Percentiles rank a stretch among this genome's conserved stretches.
phyloP scores from a whole-genome alignment of 2,888 invertebrate genomes.

The Dioctria rufipes region DNA sequence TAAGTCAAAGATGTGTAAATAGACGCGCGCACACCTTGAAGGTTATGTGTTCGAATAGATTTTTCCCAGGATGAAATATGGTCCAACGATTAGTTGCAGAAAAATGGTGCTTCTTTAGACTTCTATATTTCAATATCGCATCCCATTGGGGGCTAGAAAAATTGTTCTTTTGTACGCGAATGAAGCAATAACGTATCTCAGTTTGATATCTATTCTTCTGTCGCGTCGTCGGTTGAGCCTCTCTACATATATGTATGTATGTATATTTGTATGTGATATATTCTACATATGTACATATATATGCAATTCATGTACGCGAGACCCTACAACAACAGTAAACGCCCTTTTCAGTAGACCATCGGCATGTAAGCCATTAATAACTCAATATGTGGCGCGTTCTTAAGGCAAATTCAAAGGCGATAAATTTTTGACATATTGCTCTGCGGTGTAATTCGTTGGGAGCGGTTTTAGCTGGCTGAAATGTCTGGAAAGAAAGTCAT shows the following conservation, averaged over 20 bases:
- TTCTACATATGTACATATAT: too few species aligned
- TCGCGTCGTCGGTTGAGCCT: neutral
- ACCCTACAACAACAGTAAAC: slow-evolving; percentile 25
- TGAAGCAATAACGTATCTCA: slow-evolving; percentile 24
- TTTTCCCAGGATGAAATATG: slow-evolving; percentile 28
- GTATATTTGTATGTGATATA: too few species aligned
- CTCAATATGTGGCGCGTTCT: slow-evolving; percentile 44
- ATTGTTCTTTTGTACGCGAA: slow-evolving; percentile 23
- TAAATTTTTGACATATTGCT: slow-evolving; percentile 57
- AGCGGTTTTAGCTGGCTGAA: slow-evolving; percentile 38
- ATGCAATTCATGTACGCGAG: neutral
- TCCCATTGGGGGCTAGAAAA: slow-evolving; percentile 15
- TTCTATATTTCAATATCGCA: slow-evolving; percentile 1
- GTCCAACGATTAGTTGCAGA: slow-evolving; percentile 44
- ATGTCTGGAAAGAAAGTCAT: slow-evolving; percentile 33
- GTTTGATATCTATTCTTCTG: slow-evolving; percentile 25
- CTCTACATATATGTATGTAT: too few species aligned
- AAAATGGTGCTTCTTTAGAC: slow-evolving; percentile 32
- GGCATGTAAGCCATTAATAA: slow-evolving; percentile 40
- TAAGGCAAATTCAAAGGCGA: slow-evolving; percentile 53
- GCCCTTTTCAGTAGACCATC: slow-evolving; percentile 44
- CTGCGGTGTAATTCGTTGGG: slow-evolving; percentile 39
- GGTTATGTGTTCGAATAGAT: neutral
- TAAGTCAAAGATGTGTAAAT: slow-evolving; percentile 35
- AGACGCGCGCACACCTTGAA: neutral